A percentile compares a stretch with the other conserved stretches of the same genome.
phyloP scores from a whole-genome alignment of 2,888 invertebrate genomes.

The Melieria omissa region DNA sequence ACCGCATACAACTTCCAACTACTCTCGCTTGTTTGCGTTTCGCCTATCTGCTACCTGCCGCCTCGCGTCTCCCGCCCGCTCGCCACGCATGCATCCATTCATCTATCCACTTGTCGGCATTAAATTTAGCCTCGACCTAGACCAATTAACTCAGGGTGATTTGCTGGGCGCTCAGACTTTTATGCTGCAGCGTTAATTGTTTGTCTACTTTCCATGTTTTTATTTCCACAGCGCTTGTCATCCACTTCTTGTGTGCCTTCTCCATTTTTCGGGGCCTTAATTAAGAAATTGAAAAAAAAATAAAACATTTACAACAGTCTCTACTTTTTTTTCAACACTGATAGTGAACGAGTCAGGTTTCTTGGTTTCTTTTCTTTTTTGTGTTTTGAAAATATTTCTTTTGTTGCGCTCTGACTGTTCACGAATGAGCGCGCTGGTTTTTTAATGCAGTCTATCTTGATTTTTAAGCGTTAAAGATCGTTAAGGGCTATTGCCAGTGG shows the following conservation, averaged over 20 bases:
- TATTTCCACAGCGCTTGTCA: slow-evolving; percentile 1
- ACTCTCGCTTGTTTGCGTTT: neutral
- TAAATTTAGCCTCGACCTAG: slow-evolving; percentile 58
- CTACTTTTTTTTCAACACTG: too few relatives aligned
- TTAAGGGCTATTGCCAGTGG: too few relatives aligned
- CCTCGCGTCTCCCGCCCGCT: neutral
- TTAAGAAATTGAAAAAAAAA: too few relatives aligned
- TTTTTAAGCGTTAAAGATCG: too few relatives aligned
- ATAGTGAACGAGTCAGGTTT: too few relatives aligned
- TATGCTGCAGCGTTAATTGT: slow-evolving; percentile 27
- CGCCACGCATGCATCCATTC: neutral
- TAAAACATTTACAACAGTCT: too few relatives aligned
- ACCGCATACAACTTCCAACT: neutral
- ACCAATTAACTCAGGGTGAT: slow-evolving; percentile 63
- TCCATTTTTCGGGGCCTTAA: slow-evolving; percentile 17
- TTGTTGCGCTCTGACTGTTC: too few relatives aligned
- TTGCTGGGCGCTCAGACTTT: slow-evolving; percentile 55
- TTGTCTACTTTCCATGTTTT: slow-evolving; percentile 25
- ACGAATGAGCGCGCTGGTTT: too few relatives aligned
- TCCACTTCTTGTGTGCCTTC: neutral
- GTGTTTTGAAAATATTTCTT: too few relatives aligned
- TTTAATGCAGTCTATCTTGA: too few relatives aligned
- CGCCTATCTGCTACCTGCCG: too few relatives aligned
- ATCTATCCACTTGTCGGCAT: slow-evolving; percentile 1
- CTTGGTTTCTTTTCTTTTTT: too few relatives aligned